Base-by-base conservation (phyloP, 1,140 invertebrate species). In the Musca domestica region DNA sequence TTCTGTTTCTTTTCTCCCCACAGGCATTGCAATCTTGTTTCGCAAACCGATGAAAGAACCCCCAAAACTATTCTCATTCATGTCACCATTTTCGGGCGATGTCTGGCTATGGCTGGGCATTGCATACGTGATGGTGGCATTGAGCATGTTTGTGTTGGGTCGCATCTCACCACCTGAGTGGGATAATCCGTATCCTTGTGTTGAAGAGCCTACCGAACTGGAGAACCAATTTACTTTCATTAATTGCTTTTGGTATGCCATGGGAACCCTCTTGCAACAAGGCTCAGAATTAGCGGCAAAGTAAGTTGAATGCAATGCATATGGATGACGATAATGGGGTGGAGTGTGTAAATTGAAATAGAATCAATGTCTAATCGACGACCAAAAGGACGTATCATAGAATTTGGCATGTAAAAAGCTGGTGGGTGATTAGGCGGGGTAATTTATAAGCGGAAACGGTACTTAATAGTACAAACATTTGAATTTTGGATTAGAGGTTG, bases 281-380 rank as follows among this genome's bases (percentile, higher is more conserved):
- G 93, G 93, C 25, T 91, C 90, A 0, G 94, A 95, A 81, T 87
- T 95, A 25, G 92, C 92, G 12, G 88, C 89, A 64, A 86, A 86
- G 87, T 88, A 79, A 80, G 71, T 72, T 30, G 14, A 25, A 61
- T 17, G 23, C 25, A 41, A 61, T 17, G 10, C 7, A 17, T 51
- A 22, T 14, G 48, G 15, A 5, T 49, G 58, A 15, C 3, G 15
- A 14, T 51, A 12, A 17, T 52, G 22, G 49, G 22, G 49, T 19
- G 47, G 17, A 25, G 63, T n/a, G n/a, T n/a, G n/a, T n/a, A n/a
- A n/a, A n/a, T n/a, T n/a, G n/a, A n/a, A n/a, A n/a, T n/a, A n/a
- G n/a, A n/a, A n/a, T n/a, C n/a, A n/a, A n/a, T n/a, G n/a, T n/a
- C n/a, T n/a, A n/a, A n/a, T n/a, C n/a, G n/a, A n/a, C n/a, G n/a